Percentiles rank a stretch among this genome's conserved stretches.
phyloP scores from a whole-genome alignment of 2,113 vertebrate species.

The Anas platyrhynchos region DNA sequence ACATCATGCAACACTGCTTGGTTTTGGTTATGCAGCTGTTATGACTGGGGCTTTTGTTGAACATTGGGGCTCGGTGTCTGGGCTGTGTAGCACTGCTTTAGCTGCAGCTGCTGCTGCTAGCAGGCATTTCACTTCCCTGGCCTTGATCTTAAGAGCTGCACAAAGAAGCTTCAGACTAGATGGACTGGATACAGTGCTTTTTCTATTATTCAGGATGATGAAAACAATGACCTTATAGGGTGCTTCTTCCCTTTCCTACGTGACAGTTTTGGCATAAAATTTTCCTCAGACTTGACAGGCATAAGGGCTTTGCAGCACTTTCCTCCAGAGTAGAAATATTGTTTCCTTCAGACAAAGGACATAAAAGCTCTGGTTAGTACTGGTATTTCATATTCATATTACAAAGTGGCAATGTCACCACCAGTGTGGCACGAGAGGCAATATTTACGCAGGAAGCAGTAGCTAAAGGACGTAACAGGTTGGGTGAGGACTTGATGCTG shows the following conservation, averaged over 20 bases:
- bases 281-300: neutral
- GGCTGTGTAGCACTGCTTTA: neutral
- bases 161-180: neutral
- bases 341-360: neutral
- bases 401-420: neutral
- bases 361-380: neutral
- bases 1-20: neutral
- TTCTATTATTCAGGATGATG: neutral
- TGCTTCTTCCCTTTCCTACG: neutral
- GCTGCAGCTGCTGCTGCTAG: neutral
- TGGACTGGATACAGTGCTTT: neutral
- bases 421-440: neutral
- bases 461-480: neutral
- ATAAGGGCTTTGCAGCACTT: neutral
- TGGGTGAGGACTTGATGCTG: neutral
- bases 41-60: accelerated
- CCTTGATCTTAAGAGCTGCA: neutral
- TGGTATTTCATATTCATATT: neutral
- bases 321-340: neutral
- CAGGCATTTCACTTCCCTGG: neutral
- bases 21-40: neutral
- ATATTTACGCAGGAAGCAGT: neutral
- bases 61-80: neutral
- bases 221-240: neutral
- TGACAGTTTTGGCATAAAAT: neutral